These are phyloP conservation scores for Shinisaurus crocodilurus DNA, from an alignment of 2,113 vertebrate species.

Conservation along the genomic window DNA sequence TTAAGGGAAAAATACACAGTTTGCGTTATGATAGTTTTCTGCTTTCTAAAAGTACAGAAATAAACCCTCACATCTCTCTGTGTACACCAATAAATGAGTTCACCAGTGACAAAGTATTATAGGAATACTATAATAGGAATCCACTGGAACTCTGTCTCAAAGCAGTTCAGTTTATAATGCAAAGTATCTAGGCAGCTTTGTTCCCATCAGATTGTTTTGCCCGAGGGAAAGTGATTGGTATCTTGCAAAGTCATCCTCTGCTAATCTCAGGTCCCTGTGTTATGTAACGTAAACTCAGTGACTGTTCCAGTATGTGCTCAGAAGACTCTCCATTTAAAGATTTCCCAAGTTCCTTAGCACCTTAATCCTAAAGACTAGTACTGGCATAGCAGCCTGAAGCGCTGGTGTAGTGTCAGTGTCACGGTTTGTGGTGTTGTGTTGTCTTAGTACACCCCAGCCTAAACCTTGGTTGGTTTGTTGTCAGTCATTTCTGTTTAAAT, in stretches of 20 bases:
- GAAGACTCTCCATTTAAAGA: not conserved
- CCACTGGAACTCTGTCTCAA: not conserved
- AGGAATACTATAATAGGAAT: not conserved
- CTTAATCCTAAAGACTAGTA: not conserved
- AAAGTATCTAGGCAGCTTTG: not conserved
- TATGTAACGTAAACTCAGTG: not conserved
- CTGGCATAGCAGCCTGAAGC: not conserved
- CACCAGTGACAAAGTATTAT: not conserved
- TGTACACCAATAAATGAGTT: not conserved
- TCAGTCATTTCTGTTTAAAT: not conserved
- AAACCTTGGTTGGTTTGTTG: not conserved
- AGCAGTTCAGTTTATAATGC: not conserved
- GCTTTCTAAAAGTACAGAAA: not conserved
- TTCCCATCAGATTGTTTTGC: not conserved
- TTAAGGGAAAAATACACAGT: not conserved
- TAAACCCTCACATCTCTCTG: not conserved
- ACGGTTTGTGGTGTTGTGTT: not conserved
- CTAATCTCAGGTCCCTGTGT: not conserved
- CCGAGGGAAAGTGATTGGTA: constrained; percentile 28
- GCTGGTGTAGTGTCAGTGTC: too few relatives aligned
- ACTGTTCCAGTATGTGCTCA: not conserved
- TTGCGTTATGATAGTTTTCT: not conserved
- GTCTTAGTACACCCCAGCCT: too few relatives aligned
- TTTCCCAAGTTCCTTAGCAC: not conserved
- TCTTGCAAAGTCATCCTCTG: constrained; percentile 8